phyloP scores from a whole-genome alignment of 2,888 invertebrate genomes.

The Limulus polyphemus region DNA sequence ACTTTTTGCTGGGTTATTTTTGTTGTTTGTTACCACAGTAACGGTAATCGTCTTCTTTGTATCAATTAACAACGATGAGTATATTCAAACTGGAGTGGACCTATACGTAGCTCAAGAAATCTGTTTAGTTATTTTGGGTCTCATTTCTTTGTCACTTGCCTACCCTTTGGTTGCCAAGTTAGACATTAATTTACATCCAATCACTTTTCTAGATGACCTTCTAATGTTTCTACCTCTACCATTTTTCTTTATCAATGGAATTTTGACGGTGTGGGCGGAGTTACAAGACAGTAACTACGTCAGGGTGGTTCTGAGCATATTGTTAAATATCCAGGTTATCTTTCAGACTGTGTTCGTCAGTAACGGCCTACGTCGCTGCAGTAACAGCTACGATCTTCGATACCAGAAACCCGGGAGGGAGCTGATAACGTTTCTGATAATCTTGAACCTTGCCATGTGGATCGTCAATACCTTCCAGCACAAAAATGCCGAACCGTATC shows the following conservation, averaged over 20 bases:
- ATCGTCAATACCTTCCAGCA: conserved; percentile 57
- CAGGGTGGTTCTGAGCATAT: conserved; percentile 16
- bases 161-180: conserved; percentile 51
- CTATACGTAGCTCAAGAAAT: conserved; percentile 40
- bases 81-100: conserved; percentile 22
- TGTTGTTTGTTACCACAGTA: conserved; percentile 46
- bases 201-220: conserved; percentile 52
- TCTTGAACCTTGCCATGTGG: conserved; percentile 65
- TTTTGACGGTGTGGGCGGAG: conserved; percentile 38
- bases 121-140: conserved; percentile 45
- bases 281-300: conserved; percentile 9
- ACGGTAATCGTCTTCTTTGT: conserved; percentile 50
- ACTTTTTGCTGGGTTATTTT: conserved; percentile 53
- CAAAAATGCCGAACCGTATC: conserved; percentile 44
- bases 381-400: conserved; percentile 50
- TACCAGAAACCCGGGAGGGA: conserved; percentile 59
- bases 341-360: conserved; percentile 60
- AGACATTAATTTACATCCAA: conserved; percentile 48
- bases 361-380: conserved; percentile 59
- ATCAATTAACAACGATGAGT: conserved; percentile 41
- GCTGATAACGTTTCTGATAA: conserved; percentile 58
- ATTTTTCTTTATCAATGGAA: conserved; percentile 57
- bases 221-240: conserved; percentile 57
- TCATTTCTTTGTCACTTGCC: conserved; percentile 47
- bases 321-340: conserved; percentile 49